Evolutionary conservation across 37 sponge, comb jelly and placozoan genomes (phyloP).

Genomic region (Beroe forskalii): DNA sequence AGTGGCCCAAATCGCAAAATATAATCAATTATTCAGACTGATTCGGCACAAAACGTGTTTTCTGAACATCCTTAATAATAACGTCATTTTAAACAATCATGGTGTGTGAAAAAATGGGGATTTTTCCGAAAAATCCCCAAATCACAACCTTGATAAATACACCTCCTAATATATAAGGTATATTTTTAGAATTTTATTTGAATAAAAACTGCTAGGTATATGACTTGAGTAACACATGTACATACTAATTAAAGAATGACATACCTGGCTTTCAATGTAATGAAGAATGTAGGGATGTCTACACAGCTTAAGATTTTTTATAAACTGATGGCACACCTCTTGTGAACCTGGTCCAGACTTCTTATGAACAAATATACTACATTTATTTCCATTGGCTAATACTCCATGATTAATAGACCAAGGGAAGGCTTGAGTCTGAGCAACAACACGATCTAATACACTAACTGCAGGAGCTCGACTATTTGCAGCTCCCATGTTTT

Average conservation of each 20-base stretch:
- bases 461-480: slow-evolving; percentile 44
- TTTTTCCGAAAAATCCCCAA: too few relatives aligned
- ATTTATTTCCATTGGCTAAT: slow-evolving; percentile 30
- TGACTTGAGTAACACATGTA: too few relatives aligned
- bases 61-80: not conserved
- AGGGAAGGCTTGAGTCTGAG: slow-evolving; percentile 27
- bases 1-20: too few relatives aligned
- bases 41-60: too few relatives aligned
- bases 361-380: slow-evolving; percentile 60
- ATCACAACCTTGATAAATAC: too few relatives aligned
- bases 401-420: slow-evolving; percentile 63
- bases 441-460: slow-evolving; percentile 24
- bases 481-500: slow-evolving; percentile 32
- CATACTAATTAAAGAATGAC: too few relatives aligned
- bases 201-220: too few relatives aligned
- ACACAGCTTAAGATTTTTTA: slow-evolving; percentile 46
- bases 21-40: too few relatives aligned
- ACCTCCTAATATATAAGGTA: not conserved
- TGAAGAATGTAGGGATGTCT: slow-evolving; percentile 49
- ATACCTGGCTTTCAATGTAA: slow-evolving; percentile 60
- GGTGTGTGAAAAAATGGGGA: too few relatives aligned
- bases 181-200: too few relatives aligned
- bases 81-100: not conserved
- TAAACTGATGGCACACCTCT: not conserved
- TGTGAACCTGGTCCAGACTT: slow-evolving; percentile 14